These are phyloP conservation scores for Agelas oroides DNA, from an alignment of 37 sponge, comb jelly and placozoan genomes.

Conservation along the genomic window DNA sequence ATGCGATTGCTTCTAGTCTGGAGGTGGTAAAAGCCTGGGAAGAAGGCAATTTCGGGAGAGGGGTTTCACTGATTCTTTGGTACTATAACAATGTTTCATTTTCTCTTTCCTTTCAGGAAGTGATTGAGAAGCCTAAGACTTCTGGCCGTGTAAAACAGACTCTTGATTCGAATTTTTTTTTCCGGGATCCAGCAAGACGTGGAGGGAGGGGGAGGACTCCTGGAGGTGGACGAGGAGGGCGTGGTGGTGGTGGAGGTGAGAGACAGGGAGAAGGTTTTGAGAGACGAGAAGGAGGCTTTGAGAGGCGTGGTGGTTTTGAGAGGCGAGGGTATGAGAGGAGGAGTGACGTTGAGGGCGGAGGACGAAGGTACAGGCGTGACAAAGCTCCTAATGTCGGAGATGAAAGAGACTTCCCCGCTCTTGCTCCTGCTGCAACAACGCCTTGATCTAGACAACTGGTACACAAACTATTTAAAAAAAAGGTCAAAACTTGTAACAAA, in stretches of 20 bases:
- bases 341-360: constrained; percentile 30
- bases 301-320: not conserved
- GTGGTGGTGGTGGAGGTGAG: constrained; percentile 19
- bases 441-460: too few species aligned
- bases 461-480: too few species aligned
- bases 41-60: too few species aligned
- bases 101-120: constrained; percentile 42
- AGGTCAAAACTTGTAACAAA: too few species aligned
- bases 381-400: constrained; percentile 75
- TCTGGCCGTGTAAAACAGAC: constrained; percentile 71
- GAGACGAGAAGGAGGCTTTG: constrained; percentile 3
- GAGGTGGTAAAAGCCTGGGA: too few species aligned
- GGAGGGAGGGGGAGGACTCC: constrained; percentile 54
- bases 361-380: constrained; percentile 22
- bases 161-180: constrained; percentile 55
- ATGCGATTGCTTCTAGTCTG: too few species aligned
- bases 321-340: constrained; percentile 26
- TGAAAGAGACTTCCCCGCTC: constrained; percentile 73
- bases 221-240: constrained; percentile 36
- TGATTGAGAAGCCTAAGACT: constrained; percentile 79
- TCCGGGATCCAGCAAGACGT: constrained; percentile 59
- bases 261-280: not conserved
- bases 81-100: too few species aligned
- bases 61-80: too few species aligned
- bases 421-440: constrained; percentile 13